Base-by-base conservation (phyloP, 2,113 vertebrate species). In the Pavo muticus region DNA sequence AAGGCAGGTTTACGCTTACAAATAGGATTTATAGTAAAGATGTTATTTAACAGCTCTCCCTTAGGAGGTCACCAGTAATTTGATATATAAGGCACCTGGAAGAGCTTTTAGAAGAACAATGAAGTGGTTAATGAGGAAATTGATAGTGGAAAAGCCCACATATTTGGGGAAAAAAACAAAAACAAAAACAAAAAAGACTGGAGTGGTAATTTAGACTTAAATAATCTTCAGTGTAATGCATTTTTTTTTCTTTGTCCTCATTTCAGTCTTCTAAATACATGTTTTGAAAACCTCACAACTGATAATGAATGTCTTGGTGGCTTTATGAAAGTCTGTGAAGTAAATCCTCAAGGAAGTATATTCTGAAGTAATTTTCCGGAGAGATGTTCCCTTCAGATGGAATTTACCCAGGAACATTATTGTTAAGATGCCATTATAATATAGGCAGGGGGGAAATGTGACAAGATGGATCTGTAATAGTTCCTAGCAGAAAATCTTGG, bases 211-310 rank as follows among this genome's bases (percentile, higher is more conserved):
- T 92, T 65, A 52, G 40, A 40, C 9, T 86, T 11, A 72, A 64
- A 39, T 82, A n/a, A 48, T 77, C 21, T 84, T 61, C 18, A 54
- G 3, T 13, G 3, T 64, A 21, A 85, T 71, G 6, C 24, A 30
- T 37, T 73, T 69, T 39, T 48, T 79, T 92, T 91, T 24, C 16
- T 77, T 83, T 89, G 37, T 40, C 23, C 12, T 76, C 37, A 56
- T 11, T 7, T 47, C 60, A 71, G 27, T 9, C 8, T 68, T 35
- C 44, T 92, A 87, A 87, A 79, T 77, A 88, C 86, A 56, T 84
- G 71, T 81, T 89, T 92, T 89, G 77, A 60, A 67, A 89, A 52
- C 19, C 21, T 50, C 35, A 42, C 4, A n/a, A 19, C 81, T 78
- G 75, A 50, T 74, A 86, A 84, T 40, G 3, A 83, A 60, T 71